Evolutionary conservation across 2,888 invertebrate species (phyloP), one percentile per base, ranked within the genome.

Genomic region (Oeneis ivallda): DNA sequence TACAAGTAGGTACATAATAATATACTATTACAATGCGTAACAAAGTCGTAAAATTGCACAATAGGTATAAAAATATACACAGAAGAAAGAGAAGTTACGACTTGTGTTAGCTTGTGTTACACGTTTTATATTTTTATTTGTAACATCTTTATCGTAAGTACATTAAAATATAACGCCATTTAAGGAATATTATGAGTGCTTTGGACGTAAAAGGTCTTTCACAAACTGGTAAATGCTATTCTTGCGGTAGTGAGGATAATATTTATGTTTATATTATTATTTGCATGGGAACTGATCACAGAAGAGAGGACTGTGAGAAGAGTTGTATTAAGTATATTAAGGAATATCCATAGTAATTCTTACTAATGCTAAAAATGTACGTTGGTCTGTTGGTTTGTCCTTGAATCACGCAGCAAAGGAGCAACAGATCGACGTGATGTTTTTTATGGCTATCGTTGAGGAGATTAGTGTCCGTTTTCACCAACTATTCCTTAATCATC

Each of bases 81-180:
- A 26, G 26, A 50, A 50, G 50, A 50, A 26, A 50, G 50, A 26
- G 26, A 26, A 50, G 19, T 50, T 26, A 50, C 50, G 50, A 50
- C 26, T 50, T 26, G 11, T 2, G 26, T 50, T 50, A 26, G 26
- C 26, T 50, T 26, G 11, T 2, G 26, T 50, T 50, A 26, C 26
- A 50, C 26, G 50, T 50, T 49, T 50, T 50, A 19, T 50, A n/a
- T n/a, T n/a, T 50, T 50, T 50, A 19, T 50, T 50, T 11, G 26
- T 26, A 26, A 50, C 50, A 26, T 50, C 50, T 50, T 50, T 50
- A 50, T 50, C 26, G 50, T 50, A 50, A 50, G 50, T 50, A 50
- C 50, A 50, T 50, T 26, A 50, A 26, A 49, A 26, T n/a, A 26
- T 19, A 50, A 50, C 50, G 26, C 13, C 50, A 8, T 32, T 11